A percentile compares a stretch with the other conserved stretches of the same genome.
phyloP scores from a whole-genome alignment of 2,797 vertebrate species.

The Hozukius guyotensis region DNA sequence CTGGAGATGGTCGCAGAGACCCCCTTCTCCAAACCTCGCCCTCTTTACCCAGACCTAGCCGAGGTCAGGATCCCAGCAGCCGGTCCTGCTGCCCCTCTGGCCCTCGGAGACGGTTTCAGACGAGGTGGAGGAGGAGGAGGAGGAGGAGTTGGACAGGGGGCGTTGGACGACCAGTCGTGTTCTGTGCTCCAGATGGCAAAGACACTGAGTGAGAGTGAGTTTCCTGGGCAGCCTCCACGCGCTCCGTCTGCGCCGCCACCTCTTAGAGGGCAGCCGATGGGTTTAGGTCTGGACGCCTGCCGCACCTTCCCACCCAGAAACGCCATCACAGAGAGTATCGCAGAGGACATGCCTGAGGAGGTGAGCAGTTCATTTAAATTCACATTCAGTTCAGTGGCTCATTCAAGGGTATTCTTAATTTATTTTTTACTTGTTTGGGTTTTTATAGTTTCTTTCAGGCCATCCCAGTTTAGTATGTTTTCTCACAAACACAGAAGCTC shows the following conservation, averaged over 20 bases:
- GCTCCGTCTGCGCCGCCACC: constrained; percentile 73
- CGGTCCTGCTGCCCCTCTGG: constrained; percentile 23
- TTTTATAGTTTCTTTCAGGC: neutral
- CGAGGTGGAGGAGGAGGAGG: constrained; percentile 50
- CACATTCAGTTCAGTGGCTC: neutral
- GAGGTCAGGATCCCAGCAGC: constrained; percentile 79
- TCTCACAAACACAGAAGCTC: neutral
- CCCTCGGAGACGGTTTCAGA: constrained; percentile 68
- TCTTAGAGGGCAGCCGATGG: constrained; percentile 60
- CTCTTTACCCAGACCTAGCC: constrained; percentile 82
- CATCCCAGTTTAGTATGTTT: neutral
- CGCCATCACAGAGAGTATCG: constrained; percentile 92
- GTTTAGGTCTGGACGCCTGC: constrained; percentile 73
- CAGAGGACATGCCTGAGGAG: constrained; percentile 94
- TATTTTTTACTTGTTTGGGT: neutral
- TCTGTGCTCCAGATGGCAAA: constrained; percentile 97
- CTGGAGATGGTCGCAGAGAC: constrained; percentile 79
- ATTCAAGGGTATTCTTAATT: neutral
- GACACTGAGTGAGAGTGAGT: constrained; percentile 94
- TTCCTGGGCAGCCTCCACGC: constrained; percentile 73
- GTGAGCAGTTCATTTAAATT: constrained; percentile 63
- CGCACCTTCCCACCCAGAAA: constrained; percentile 90
- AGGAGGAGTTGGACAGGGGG: constrained; percentile 51
- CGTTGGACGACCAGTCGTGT: constrained; percentile 92
- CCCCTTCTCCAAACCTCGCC: constrained; percentile 76